Evolutionary conservation across 92 coral and sea anemone genomes (phyloP).

Genomic region (Galaxea fascicularis): DNA sequence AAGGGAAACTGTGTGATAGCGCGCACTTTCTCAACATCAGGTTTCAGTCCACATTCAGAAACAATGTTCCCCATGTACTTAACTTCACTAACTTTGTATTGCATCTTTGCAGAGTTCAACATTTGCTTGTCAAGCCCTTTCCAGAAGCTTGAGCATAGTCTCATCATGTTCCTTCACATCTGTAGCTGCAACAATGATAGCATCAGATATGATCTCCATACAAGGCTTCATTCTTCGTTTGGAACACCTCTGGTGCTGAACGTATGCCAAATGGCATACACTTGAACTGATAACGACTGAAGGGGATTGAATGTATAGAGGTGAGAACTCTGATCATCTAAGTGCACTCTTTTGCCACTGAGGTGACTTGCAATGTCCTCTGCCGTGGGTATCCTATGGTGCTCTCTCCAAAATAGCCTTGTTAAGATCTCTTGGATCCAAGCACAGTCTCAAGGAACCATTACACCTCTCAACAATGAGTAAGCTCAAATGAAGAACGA

Average conservation of each 20-base stretch:
- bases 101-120: constrained; percentile 12
- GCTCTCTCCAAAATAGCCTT: constrained; percentile 41
- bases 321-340: constrained; percentile 50
- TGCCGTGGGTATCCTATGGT: constrained; percentile 38
- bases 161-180: constrained; percentile 18
- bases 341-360: constrained; percentile 31
- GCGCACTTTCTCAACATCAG: constrained; percentile 42
- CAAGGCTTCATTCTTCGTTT: constrained; percentile 34
- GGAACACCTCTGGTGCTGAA: constrained; percentile 49
- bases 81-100: constrained; percentile 47
- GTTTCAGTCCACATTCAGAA: constrained; percentile 1
- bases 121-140: too few relatives aligned
- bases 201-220: constrained; percentile 39
- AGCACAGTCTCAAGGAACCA: background rate
- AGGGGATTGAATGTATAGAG: constrained; percentile 37
- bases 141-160: background rate
- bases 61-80: constrained; percentile 65
- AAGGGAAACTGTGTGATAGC: constrained; percentile 14
- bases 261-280: constrained; percentile 45
- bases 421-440: constrained; percentile 14
- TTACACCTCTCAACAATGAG: background rate
- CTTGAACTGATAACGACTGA: constrained; percentile 42
- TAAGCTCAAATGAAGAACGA: too few relatives aligned
- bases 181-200: constrained; percentile 35
- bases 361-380: constrained; percentile 51